These are phyloP conservation scores for Choloepus didactylus DNA, from an alignment of 2,797 vertebrate genomes.

Conservation along the genomic window DNA sequence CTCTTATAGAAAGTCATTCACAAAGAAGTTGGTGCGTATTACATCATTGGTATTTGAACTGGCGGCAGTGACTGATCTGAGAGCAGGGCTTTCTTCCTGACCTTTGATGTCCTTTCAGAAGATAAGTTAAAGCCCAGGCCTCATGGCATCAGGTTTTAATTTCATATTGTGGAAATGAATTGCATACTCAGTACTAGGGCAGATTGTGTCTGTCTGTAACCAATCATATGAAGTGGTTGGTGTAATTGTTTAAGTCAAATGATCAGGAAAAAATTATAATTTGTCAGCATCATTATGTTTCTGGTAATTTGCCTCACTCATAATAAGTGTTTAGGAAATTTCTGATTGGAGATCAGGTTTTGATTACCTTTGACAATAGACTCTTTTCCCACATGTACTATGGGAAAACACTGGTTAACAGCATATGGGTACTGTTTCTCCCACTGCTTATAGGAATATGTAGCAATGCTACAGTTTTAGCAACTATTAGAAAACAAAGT, in stretches of 20 bases:
- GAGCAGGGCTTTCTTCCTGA: background rate
- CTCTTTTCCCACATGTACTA: background rate
- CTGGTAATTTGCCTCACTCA: conserved; percentile 62
- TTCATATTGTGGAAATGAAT: conserved; percentile 65
- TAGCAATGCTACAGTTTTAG: background rate
- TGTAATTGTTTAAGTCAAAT: conserved; percentile 59
- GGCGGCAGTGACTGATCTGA: background rate
- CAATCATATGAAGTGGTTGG: conserved; percentile 60
- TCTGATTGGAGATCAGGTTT: background rate
- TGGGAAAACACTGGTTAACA: conserved; percentile 29
- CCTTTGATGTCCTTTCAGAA: conserved; percentile 60
- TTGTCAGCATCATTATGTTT: conserved; percentile 31
- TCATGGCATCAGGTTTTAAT: conserved; percentile 64
- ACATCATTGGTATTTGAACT: background rate
- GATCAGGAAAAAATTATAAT: conserved; percentile 50
- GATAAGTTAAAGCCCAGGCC: background rate
- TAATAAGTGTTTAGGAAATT: conserved; percentile 46
- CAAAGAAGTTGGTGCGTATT: background rate
- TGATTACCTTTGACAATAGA: background rate
- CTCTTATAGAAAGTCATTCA: conserved; percentile 42
- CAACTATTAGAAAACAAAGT: conserved; percentile 45
- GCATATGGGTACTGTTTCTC: conserved; percentile 34
- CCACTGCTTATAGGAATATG: conserved; percentile 16
- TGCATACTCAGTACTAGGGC: conserved; percentile 23
- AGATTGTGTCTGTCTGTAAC: conserved; percentile 45